Percentiles rank a stretch among this genome's conserved stretches.
These are phyloP conservation scores for Microtus richardsoni DNA, from an alignment of 2,113 vertebrate species.

Conservation along the genomic window DNA sequence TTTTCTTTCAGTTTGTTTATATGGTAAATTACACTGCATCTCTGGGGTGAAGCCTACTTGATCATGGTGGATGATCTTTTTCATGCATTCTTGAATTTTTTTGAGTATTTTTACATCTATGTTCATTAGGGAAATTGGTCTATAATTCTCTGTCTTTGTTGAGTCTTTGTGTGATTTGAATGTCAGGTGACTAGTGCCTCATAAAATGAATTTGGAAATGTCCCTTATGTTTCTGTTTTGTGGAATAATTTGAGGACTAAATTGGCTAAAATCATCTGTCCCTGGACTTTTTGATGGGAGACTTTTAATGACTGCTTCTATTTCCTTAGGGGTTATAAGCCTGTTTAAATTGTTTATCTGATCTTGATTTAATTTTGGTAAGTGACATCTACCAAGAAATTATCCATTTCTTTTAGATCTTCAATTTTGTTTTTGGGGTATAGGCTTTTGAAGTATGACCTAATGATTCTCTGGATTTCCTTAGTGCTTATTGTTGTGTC, in stretches of 20 bases:
- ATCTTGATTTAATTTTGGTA: background rate
- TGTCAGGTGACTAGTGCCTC: background rate
- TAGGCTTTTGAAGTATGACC: background rate
- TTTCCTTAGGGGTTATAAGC: background rate
- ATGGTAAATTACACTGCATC: background rate
- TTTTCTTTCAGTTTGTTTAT: background rate
- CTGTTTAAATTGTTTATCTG: background rate
- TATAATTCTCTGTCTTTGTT: background rate
- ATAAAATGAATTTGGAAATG: background rate
- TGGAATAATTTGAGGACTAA: background rate
- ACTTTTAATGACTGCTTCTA: background rate
- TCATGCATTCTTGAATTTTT: background rate
- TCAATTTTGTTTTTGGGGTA: background rate
- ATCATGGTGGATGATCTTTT: background rate
- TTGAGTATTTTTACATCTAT: background rate
- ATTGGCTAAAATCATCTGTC: background rate
- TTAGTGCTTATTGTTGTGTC: background rate
- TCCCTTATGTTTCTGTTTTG: background rate
- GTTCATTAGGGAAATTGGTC: background rate
- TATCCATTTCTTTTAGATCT: background rate
- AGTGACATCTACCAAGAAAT: background rate
- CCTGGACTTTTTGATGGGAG: background rate
- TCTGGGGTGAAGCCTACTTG: background rate
- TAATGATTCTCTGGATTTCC: background rate
- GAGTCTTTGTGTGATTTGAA: background rate